phyloP scores from a whole-genome alignment of 2,797 vertebrate species.

The Dryobates pubescens region DNA sequence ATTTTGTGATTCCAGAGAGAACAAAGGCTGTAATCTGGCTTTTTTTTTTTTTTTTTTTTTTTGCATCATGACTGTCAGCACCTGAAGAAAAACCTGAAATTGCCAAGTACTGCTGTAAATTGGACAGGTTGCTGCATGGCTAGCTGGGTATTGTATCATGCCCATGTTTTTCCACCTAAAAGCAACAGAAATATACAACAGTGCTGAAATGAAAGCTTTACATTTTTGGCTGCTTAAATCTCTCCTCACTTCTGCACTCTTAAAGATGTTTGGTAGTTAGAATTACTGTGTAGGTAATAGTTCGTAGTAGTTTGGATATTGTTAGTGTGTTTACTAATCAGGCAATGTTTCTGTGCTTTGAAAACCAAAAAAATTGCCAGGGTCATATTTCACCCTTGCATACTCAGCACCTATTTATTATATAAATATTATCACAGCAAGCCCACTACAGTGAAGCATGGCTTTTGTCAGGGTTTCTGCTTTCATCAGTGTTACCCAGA shows the following conservation, averaged over 20 bases:
- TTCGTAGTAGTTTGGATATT: background rate
- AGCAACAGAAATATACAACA: background rate
- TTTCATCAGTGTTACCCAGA: background rate
- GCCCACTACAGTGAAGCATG: background rate
- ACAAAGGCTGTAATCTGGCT: background rate
- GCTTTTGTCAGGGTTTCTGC: background rate
- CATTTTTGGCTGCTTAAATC: background rate
- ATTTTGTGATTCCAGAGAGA: background rate
- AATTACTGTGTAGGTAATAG: background rate
- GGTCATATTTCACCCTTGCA: background rate
- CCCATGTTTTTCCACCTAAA: background rate
- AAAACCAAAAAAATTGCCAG: background rate
- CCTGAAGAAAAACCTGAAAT: constrained; percentile 12
- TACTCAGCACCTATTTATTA: background rate
- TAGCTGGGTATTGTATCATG: background rate
- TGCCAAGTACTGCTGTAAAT: background rate
- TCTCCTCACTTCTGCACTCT: background rate
- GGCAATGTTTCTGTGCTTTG: background rate
- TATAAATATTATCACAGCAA: background rate
- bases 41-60: constrained; percentile 28
- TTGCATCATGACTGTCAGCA: background rate
- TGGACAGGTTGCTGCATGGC: constrained; percentile 30
- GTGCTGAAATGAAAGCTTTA: background rate
- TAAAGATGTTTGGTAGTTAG: background rate
- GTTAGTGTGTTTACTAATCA: background rate